A percentile compares a stretch with the other conserved stretches of the same genome.
phyloP scores from a whole-genome alignment of 1,140 invertebrate species.

The Laupala kohalensis region DNA sequence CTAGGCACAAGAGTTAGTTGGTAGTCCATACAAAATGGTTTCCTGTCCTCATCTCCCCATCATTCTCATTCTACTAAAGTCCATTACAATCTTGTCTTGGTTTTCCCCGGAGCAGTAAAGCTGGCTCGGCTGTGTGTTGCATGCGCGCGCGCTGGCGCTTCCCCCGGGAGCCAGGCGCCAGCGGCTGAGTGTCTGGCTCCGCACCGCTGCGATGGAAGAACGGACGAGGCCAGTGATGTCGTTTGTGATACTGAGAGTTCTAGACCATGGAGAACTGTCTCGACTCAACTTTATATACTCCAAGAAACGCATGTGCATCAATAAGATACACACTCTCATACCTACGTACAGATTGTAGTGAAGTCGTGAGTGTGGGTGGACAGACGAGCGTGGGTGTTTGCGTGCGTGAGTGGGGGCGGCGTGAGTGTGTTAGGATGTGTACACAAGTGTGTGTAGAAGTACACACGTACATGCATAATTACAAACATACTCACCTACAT shows the following conservation, averaged over 20 bases:
- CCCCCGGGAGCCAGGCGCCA: conserved; percentile 18
- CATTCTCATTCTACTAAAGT: not conserved
- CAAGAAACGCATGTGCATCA: not conserved
- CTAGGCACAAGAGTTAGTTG: conserved; percentile 1
- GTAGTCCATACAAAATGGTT: conserved; percentile 2
- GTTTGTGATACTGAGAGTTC: not conserved
- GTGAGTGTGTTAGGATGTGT: no score
- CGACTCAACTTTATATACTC: not conserved
- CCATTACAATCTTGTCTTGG: conserved; percentile 9
- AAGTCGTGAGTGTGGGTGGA: no score
- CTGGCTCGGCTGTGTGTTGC: conserved; percentile 15
- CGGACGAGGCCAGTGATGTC: not conserved
- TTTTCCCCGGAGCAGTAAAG: conserved; percentile 10
- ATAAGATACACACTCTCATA: no score
- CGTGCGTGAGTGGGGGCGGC: no score
- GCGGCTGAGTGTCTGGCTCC: conserved; percentile 2
- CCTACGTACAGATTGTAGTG: no score
- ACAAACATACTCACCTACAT: no score
- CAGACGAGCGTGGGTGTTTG: no score
- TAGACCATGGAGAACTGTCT: not conserved
- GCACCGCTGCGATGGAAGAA: not conserved
- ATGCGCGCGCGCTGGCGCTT: conserved; percentile 22
- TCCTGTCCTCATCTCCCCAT: conserved; percentile 3
- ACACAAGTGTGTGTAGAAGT: no score
- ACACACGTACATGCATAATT: no score